Conservation (phyloP, 2,888 invertebrate species). For the Scaptomyza cyrtandrae region DNA sequence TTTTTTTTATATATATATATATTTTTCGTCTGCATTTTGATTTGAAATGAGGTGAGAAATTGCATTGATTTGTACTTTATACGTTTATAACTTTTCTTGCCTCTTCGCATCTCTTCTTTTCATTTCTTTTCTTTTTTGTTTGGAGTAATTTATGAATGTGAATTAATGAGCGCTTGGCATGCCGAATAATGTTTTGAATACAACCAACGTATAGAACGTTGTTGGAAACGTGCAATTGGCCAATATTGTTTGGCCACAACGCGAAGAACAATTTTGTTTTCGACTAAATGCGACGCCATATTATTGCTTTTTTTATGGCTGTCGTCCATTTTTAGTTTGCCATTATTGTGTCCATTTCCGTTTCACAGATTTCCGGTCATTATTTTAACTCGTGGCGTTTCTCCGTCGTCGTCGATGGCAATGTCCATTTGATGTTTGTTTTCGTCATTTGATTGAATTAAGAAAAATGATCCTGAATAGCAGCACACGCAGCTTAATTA, state of each 20-base stretch:
- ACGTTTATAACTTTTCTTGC: slow-evolving; percentile 9
- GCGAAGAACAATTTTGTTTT: slow-evolving; percentile 58
- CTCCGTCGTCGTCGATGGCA: not conserved
- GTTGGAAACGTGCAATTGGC: slow-evolving; percentile 21
- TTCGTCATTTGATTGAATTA: slow-evolving; percentile 68
- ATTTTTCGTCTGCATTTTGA: not conserved
- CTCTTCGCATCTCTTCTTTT: slow-evolving; percentile 7
- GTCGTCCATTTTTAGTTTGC: slow-evolving; percentile 68
- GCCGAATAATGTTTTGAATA: slow-evolving; percentile 54
- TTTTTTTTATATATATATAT: not conserved
- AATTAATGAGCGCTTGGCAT: slow-evolving; percentile 77
- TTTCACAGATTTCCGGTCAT: slow-evolving; percentile 78
- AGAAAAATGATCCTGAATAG: slow-evolving; percentile 62
- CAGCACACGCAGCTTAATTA: slow-evolving; percentile 72
- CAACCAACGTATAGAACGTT: slow-evolving; percentile 1
- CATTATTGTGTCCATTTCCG: slow-evolving; percentile 77
- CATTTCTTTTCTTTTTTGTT: slow-evolving; percentile 21
- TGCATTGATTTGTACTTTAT: slow-evolving; percentile 73
- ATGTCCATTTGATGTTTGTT: slow-evolving; percentile 49
- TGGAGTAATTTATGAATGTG: slow-evolving; percentile 72
- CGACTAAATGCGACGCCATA: slow-evolving; percentile 62
- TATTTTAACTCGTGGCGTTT: slow-evolving; percentile 53
- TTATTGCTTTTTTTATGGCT: slow-evolving; percentile 15
- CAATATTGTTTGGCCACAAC: slow-evolving; percentile 9
- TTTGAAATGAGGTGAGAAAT: slow-evolving; percentile 23